Evolutionary conservation across 2,888 invertebrate genomes (phyloP), one percentile per base, ranked within the genome.

Genomic region (Netelia fuscicornis): DNA sequence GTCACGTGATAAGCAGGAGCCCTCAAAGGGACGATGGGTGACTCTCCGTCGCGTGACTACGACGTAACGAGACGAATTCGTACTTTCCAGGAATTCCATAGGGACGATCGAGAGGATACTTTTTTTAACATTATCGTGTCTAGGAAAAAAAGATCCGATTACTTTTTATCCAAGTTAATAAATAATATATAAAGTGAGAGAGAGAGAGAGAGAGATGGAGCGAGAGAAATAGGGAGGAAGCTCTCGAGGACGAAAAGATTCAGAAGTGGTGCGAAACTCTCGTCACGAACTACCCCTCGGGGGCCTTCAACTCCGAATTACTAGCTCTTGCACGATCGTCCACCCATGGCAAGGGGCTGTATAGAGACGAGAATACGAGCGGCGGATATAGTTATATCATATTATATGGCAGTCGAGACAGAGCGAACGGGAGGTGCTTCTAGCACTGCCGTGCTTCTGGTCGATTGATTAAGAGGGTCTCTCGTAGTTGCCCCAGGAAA

Each of bases 391-490:
- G 60, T 81, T 30, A 65, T 67, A 67, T 52, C 62, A 81, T 74
- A 75, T 77, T 81, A 64, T 52, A 70, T 65, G 62, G 64, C 64
- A 80, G 44, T 72, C 30, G 64, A 65, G 65, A n/a, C 44, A 54
- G 54, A 72, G 64, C n/a, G 2, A 58, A 17, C 30, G 71, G 37
- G 11, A 58, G 30, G 17, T n/a, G 64, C 62, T 58, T 9, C 9
- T 58, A 9, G 54, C 62, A 25, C 20, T 44, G 17, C 60, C 64
- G 71, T 23, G 79, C 79, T 80, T 42, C 65, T 44, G 42, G 42
- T 3, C 81, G 84, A 85, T 85, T 81, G 84, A 85, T 85, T 81
- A 85, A 79, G 78, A 84, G 81, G 37, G 44, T 78, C 77, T 74
- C 81, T 70, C 37, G 77, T 81, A 64, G 70, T 79, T 60, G 81